A percentile compares a stretch with the other conserved stretches of the same genome.
Conservation (phyloP, 2,113 vertebrate species). For the Petromus typicus region DNA sequence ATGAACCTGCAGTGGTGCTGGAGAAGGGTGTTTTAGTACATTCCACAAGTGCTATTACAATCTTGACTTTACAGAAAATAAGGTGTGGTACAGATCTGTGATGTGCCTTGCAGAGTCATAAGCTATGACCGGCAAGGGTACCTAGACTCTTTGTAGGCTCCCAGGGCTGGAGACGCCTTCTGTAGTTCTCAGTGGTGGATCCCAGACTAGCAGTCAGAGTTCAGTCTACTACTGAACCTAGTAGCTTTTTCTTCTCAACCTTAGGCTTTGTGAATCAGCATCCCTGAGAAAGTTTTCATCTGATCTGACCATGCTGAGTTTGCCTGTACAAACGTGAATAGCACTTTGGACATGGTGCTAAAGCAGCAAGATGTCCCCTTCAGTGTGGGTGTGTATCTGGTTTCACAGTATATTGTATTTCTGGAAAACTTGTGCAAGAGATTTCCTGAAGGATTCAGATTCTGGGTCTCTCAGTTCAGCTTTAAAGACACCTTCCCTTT, state of each 20-base stretch:
- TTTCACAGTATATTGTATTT: not conserved
- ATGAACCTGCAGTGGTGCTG: not conserved
- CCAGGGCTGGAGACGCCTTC: too few species aligned
- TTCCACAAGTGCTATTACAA: not conserved
- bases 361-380: not conserved
- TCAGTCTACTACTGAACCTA: not conserved
- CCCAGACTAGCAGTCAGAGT: not conserved
- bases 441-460: not conserved
- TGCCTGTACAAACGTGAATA: too few species aligned
- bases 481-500: not conserved
- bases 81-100: too few species aligned
- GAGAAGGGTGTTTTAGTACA: rapidly evolving
- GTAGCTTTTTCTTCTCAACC: rapidly evolving
- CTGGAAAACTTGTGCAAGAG: not conserved
- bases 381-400: not conserved
- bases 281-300: not conserved
- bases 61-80: not conserved
- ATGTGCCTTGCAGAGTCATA: not conserved
- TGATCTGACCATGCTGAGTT: not conserved
- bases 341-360: not conserved
- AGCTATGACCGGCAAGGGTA: not conserved
- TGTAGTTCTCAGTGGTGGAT: rapidly evolving
- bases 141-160: rapidly evolving
- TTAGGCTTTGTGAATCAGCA: not conserved
- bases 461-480: not conserved